Evolutionary conservation across 2,888 invertebrate genomes (phyloP), one percentile per base, ranked within the genome.

Genomic region (Dasysyrphus albostriatus): DNA sequence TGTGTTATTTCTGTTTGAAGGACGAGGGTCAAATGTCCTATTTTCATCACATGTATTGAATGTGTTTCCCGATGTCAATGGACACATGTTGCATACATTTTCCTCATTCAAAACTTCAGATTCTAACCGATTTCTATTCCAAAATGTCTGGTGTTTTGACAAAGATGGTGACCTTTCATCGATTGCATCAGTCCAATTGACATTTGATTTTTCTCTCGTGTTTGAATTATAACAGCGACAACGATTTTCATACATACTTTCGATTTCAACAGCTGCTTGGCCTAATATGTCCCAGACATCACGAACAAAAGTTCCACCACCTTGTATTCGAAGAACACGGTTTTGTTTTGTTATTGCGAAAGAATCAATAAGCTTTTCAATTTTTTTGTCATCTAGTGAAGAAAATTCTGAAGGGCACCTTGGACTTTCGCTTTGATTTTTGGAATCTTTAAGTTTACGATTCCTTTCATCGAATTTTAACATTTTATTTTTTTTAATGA

Each of bases 231-330:
- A 5, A 32, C 3, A 5, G 4, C 1, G 34, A 5, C 5, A 16
- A 5, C n/a, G 34, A 29, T 42, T 73, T 16, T 51, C 56, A 12
- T 88, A 84, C 3, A 88, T 34, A 5, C 49, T 44, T 44, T 92
- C 92, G n/a, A 92, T 89, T 8, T 90, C 90, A 0, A 67, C 37
- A 19, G 91, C 91, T 0, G 90, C 90, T 34, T 77, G 7, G 0
- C 89, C 73, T 4, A 92, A 73, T 34, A 92, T 91, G 0, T 89
- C 88, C 90, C 90, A 91, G 9, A 92, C 89, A 73, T 89, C 88
- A 2, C 83, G 82, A 37, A 0, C 59, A 16, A 10, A 58, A 6
- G 16, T 88, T 76, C 24, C 51, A 24, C 80, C 76, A 2, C 80
- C 80, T 58, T 72, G 59, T 6, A 84, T 72, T 24, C 76, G 58